These are phyloP conservation scores for Smittia sp. DNA, from an alignment of 2,888 invertebrate genomes.

Conservation along the genomic window DNA sequence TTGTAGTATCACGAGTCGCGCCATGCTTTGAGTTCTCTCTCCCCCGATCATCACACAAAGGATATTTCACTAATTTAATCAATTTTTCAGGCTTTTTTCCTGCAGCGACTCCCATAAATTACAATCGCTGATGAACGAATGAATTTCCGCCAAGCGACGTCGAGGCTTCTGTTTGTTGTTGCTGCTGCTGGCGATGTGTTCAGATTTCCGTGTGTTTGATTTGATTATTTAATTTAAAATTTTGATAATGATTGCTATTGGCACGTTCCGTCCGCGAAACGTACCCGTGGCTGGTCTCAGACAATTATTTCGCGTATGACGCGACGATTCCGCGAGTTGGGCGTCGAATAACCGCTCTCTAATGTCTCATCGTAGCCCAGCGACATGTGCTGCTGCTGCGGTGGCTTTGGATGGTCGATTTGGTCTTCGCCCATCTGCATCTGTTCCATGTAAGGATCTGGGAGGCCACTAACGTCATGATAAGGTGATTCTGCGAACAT, in stretches of 20 bases:
- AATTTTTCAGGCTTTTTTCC: neutral
- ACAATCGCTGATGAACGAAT: neutral
- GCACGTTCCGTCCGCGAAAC: conserved; percentile 46
- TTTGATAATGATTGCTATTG: conserved; percentile 42
- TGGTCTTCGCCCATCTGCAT: conserved; percentile 64
- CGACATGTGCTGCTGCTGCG: conserved; percentile 78
- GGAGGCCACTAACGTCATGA: conserved; percentile 89
- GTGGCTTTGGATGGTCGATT: conserved; percentile 57
- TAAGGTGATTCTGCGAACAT: conserved; percentile 76
- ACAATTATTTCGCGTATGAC: conserved; percentile 95
- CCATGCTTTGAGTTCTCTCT: neutral
- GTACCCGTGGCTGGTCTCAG: conserved; percentile 48
- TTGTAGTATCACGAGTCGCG: neutral
- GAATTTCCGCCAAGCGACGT: neutral
- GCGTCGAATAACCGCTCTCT: conserved; percentile 91
- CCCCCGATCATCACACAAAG: conserved; percentile 2
- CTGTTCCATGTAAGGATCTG: conserved; percentile 81
- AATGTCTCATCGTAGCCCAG: conserved; percentile 90
- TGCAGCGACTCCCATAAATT: neutral
- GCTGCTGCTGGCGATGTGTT: neutral
- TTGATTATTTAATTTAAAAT: conserved; percentile 37
- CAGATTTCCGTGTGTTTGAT: neutral
- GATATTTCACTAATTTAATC: conserved; percentile 12
- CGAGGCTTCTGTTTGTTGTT: neutral
- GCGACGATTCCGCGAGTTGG: conserved; percentile 86